Base-by-base conservation (phyloP, 2,888 invertebrate genomes). In the Limnephilus auricula region DNA sequence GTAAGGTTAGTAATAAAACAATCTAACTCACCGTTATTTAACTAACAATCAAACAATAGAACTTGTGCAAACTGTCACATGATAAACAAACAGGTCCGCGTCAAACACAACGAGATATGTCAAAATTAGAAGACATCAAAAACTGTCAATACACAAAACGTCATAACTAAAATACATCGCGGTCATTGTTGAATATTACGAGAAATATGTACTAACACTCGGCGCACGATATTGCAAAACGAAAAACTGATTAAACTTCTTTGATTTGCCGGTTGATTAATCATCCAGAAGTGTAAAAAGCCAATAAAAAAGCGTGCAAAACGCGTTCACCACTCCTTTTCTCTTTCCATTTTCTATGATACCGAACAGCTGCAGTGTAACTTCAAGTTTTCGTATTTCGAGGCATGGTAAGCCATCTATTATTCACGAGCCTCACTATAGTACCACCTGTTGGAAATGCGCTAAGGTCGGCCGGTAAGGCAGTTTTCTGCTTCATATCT, bases 81-180 rank as follows among this genome's bases (percentile, higher is more conserved):
- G 83, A 90, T 85, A 86, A 90, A 90, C 90, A 88, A 88, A 82
- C 65, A 90, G 34, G 85, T 88, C 85, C 50, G 78, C 78, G 82
- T 90, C 90, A 90, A 79, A 90, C 65, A 88, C 45, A 89, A 40
- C 79, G 90, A 92, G 90, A 90, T 90, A 90, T 86, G 90, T 92
- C 90, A 90, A 90, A 65, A 92, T 90, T 90, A 92, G 40, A 92
- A 88, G 82, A 89, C 89, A 83, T 84, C 91, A 89, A 91, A 89
- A 89, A 92, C 90, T 91, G 92, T 92, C 92, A 92, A 92, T 92
- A 92, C 79, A 92, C 92, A 92, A 92, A 92, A 92, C 92, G 92
- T 92, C 92, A 92, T 84, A 92, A 92, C 92, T 90, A 78, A 32
- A 84, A 84, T 89, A 40, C 40, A 91, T 83, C 90, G 84, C 88